These are phyloP conservation scores for Neoniphon sammara DNA, from an alignment of 2,797 vertebrate genomes.

Conservation along the genomic window DNA sequence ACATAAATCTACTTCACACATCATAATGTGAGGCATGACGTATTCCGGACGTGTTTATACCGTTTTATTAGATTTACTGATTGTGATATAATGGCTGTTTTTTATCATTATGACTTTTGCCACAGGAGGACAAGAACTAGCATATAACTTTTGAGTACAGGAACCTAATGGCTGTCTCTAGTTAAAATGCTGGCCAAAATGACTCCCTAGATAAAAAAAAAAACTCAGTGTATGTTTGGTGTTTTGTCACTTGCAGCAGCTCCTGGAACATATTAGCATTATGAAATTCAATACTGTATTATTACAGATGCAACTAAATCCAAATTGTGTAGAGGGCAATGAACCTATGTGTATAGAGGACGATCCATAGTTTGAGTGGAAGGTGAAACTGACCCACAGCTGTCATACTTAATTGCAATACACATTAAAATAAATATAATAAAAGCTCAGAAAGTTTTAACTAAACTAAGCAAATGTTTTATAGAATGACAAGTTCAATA, in stretches of 20 bases:
- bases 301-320: constrained; percentile 35
- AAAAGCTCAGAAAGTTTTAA: constrained; percentile 40
- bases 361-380: constrained; percentile 10
- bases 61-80: too few species aligned
- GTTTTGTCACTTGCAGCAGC: neutral
- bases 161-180: too few species aligned
- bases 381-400: constrained; percentile 28
- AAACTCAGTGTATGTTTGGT: neutral
- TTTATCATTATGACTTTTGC: too few species aligned
- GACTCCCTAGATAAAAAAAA: neutral
- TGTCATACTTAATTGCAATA: too few species aligned
- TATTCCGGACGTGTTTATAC: neutral
- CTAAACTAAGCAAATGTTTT: constrained; percentile 49
- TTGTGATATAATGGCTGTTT: too few species aligned
- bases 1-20: too few species aligned
- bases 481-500: constrained; percentile 39
- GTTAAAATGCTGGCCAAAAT: too few species aligned
- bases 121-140: too few species aligned
- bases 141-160: neutral
- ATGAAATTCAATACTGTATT: constrained; percentile 5
- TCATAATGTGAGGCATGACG: too few species aligned
- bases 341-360: constrained; percentile 24
- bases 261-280: constrained; percentile 12
- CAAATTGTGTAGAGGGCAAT: constrained; percentile 26
- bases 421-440: too few species aligned